Percentiles rank a stretch among this genome's conserved stretches.
Conservation (phyloP, 2,797 vertebrate species). For the Aplochiton taeniatus region DNA sequence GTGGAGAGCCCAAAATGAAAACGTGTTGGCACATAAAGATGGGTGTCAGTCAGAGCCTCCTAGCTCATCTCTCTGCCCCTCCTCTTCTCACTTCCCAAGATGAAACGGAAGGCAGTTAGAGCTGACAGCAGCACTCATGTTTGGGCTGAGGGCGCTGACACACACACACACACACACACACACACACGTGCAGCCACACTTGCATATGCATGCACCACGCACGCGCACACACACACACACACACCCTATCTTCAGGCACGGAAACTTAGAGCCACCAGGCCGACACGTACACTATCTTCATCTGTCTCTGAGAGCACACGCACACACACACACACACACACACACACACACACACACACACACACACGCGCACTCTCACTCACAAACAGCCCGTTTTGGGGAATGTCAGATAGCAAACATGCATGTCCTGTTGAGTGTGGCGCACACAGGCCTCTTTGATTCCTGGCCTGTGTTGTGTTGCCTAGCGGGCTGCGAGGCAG, state of each 20-base stretch:
- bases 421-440: slow-evolving; percentile 8
- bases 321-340: neutral
- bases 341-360: slow-evolving; percentile 3
- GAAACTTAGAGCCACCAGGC: too few species aligned
- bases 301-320: neutral
- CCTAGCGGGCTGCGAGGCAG: neutral
- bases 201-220: slow-evolving; percentile 12
- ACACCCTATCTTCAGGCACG: neutral
- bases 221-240: slow-evolving; percentile 24
- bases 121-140: slow-evolving; percentile 87
- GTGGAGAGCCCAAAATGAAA: slow-evolving; percentile 31
- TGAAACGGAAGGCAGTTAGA: slow-evolving; percentile 80
- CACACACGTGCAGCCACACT: slow-evolving; percentile 15
- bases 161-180: slow-evolving; percentile 5
- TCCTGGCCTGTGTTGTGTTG: neutral
- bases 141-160: slow-evolving; percentile 81
- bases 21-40: slow-evolving; percentile 7
- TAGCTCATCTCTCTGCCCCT: too few species aligned
- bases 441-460: slow-evolving; percentile 10
- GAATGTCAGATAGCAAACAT: slow-evolving; percentile 19
- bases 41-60: slow-evolving; percentile 70
- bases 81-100: slow-evolving; percentile 48
- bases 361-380: neutral
- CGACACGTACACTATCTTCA: too few species aligned
- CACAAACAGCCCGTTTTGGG: neutral